Evolutionary conservation across 2,888 invertebrate species (phyloP), one percentile per base, ranked within the genome.

Genomic region (Leptinotarsa tumamoca): DNA sequence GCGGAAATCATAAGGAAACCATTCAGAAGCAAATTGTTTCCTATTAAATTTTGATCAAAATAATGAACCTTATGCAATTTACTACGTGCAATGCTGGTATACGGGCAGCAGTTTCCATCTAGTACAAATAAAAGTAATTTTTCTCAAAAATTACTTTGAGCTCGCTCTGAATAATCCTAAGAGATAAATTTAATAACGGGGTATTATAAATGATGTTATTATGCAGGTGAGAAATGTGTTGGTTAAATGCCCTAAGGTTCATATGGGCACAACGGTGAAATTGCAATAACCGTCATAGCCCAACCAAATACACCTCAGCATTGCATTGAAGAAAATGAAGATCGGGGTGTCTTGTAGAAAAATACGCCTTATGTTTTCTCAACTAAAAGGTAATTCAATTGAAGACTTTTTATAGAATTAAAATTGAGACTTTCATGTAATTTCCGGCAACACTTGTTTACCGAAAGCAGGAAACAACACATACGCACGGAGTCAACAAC

Each of bases 1-100:
- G 72, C 76, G 74, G 75, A 76, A 77, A 79, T 75, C 74, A 56
- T 50, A 77, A 70, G 80, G 77, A 79, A 77, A 73, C 51, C 73
- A 71, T 71, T 73, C 66, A 68, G 63, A 66, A 72, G 67, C 61
- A 74, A 74, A 71, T 77, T 75, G 77, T 77, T 77, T 77, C 74
- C 74, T 77, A 75, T 75, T 77, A 74, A 76, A 74, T 74, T 74
- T 74, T 58, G 74, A 71, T 74, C 70, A 50, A 71, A 70, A 70
- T 70, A 70, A 70, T 70, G 70, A 70, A 58, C 21, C 49, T 43
- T 54, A 10, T 33, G 71, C 68, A 74, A 74, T 74, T 74, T 71
- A 74, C 71, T 74, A 74, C 74, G 74, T 74, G 74, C 58, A 18
- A 54, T 69, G 69, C 69, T 61, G 63, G 63, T 63, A 63, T 63